Evolutionary conservation across 2,888 invertebrate genomes (phyloP), one percentile per base, ranked within the genome.

Genomic region (Eugnorisma glareosa): DNA sequence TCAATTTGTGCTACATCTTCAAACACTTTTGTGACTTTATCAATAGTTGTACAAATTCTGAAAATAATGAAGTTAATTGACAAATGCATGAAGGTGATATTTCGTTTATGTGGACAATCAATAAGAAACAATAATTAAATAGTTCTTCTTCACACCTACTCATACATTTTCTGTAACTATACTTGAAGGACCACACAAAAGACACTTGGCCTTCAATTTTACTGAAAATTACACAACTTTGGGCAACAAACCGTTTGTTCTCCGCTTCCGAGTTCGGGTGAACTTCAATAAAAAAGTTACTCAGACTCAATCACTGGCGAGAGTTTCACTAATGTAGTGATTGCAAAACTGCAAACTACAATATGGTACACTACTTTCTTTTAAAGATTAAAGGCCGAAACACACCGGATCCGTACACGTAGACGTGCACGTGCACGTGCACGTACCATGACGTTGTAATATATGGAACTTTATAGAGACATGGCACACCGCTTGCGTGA

Each of bases 241-340:
- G 28, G 45, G 35, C 24, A 63, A 15, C 74, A 78, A 76, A 81
- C 63, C 73, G n/a, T 75, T 75, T 67, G 45, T 57, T 68, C 35
- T 37, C 37, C 28, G 37, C 51, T 70, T 77, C 51, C 54, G 63
- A 87, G 57, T 69, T 75, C 21, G 13, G 10, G 11, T 40, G 51
- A 83, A 85, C 67, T 71, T 51, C 67, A 83, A 88, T 88, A 80
- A 85, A 86, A 82, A 87, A 85, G 54, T 75, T 76, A 18, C 31
- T 71, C 43, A 6, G 31, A 70, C 66, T 78, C 67, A 69, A 75
- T 85, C 74, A 85, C 48, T 40, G 31, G 67, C 51, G 21, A 59
- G 35, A 70, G 54, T 70, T 67, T 21, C 63, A 40, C 51, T 82
- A 78, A 78, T 75, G 59, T 78, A 54, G 43, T 78, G 73, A 84